Evolutionary conservation across 64 coral and sea anemone genomes (phyloP), one percentile per base, ranked within the genome.

Genomic region (Acropora tenuis): DNA sequence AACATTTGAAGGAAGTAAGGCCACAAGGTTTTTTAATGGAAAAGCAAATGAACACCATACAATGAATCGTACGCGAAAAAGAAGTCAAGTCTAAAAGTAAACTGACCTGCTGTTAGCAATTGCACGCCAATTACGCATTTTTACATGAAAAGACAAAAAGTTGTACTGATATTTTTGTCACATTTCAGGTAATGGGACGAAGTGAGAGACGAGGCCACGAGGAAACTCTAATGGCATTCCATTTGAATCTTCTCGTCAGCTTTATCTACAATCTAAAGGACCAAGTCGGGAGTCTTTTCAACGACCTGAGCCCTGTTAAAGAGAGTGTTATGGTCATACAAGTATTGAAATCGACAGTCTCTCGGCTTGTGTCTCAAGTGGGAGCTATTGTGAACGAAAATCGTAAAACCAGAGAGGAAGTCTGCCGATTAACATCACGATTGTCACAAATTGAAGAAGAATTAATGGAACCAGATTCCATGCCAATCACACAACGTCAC

Each of bases 331-430:
- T 46, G 4, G 82, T 71, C 2, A 71, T 85, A 18, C 61, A 50
- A 1, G 58, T 63, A 69, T 42, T 85, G 8, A 85, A 85, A n/a
- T 48, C 82, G 7, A 85, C 82, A 48, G 82, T 85, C 82, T 69
- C 61, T 17, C 82, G 71, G 44, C 65, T 85, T 69, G 61, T 85
- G 45, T 69, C 82, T 9, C 82, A 85, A 48, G 63, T 85, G 19
- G 71, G 61, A 71, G 63, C 18, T 2, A 44, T 85, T 47, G 82
- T 71, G 0, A 65, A 45, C 5, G 82, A 85, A 48, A 85, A 85
- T 47, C 61, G 82, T 10, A 50, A 19, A 44, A 85, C 50, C 2
- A 59, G 71, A 46, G 82, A 85, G 65, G 82, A 85, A 30, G 8
- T 85, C 47, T 7, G 65, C 8, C 60, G n/a, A 6, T 72, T 85